Evolutionary conservation across 2,113 vertebrate species (phyloP).

Genomic region (Sander lucioperca): DNA sequence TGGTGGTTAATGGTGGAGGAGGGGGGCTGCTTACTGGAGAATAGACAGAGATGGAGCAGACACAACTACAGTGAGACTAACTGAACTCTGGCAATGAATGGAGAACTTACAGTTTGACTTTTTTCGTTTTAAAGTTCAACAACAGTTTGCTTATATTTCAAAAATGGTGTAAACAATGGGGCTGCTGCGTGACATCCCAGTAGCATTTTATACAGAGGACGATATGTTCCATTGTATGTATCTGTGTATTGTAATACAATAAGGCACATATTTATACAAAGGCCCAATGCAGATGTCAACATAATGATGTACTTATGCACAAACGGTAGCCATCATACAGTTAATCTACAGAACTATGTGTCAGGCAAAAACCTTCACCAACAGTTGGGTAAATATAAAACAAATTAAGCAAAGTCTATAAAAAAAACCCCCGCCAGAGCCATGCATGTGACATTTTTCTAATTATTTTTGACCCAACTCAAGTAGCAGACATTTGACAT

Average conservation of each 20-base stretch:
- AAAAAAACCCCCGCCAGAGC: not conserved
- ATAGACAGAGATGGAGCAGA: constrained; percentile 20
- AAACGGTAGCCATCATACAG: not conserved
- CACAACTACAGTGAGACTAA: constrained; percentile 21
- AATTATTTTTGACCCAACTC: constrained; percentile 25
- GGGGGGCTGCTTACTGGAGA: not conserved
- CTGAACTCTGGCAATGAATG: constrained; percentile 2
- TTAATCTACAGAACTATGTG: not conserved
- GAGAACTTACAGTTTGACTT: not conserved
- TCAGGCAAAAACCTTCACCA: not conserved
- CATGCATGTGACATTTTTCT: constrained; percentile 13
- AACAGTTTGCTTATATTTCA: not conserved
- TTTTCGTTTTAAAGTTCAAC: not conserved
- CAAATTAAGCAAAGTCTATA: not conserved
- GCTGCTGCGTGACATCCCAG: not conserved
- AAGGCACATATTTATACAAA: not conserved
- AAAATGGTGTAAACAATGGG: not conserved
- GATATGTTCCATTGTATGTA: not conserved
- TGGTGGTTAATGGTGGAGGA: constrained; percentile 60
- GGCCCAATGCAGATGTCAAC: not conserved
- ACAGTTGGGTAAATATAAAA: not conserved
- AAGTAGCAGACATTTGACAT: constrained; percentile 37
- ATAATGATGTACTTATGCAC: not conserved
- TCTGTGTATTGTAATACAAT: not conserved
- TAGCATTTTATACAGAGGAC: not conserved